Base-by-base conservation (phyloP, 1,140 invertebrate species). In the Pogonognathellus flavescens region DNA sequence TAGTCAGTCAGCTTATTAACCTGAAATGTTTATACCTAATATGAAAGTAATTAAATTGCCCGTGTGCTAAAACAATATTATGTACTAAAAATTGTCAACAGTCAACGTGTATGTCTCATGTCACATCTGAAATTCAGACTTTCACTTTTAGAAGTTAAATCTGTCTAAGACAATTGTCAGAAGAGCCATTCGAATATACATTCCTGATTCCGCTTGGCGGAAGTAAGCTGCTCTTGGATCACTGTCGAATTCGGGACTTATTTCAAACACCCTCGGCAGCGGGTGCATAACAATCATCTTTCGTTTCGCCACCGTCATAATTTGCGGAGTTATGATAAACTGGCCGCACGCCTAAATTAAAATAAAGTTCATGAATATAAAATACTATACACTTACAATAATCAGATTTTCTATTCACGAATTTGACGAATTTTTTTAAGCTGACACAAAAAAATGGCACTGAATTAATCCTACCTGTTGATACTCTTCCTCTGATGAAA, bases 141-240 rank as follows among this genome's bases (percentile, higher is more conserved):
- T n/a, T n/a, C n/a, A 57, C 1, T 82, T 60, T 62, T 49, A 86
- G 9, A 82, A 76, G 9, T 72, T 76, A 86, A 89, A 90, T 89
- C 92, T 92, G 60, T 96, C 96, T 11, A 98, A 92, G 49, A 99
- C 95, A 93, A 98, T 96, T 0, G 97, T 94, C 3, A 99, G 92
- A 0, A 99, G 91, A 2, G 98, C 97, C 99, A 99, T 99, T 55
- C 99, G 93, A 6, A 99, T 96, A 90, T 98, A 99, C 94, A 99
- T 96, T 70, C 99, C 99, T 89, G 97, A 96, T 90, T 99, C 97
- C 3, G 97, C 97, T 92, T 99, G 99, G 22, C 98, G 93, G 92
- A 99, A 99, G 91, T 99, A 99, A 0, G 98, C 98, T 1, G 98
- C 98, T 76, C 98, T 91, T 0, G 97, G 97, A 92, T 99, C 99